phyloP scores from a whole-genome alignment of 2,888 invertebrate species.

The Melieria crassipennis region DNA sequence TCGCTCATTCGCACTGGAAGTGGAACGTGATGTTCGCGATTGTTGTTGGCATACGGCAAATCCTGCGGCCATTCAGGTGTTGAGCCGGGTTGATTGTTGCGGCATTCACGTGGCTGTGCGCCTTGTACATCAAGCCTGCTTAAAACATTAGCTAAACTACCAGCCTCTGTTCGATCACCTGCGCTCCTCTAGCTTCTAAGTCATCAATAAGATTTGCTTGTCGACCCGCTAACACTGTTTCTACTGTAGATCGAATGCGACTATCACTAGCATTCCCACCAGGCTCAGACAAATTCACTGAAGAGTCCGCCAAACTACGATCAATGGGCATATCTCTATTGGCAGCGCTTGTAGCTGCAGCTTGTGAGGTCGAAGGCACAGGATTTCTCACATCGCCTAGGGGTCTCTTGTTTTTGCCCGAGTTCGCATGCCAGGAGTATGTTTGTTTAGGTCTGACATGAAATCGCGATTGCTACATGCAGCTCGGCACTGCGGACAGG shows the following conservation, averaged over 20 bases:
- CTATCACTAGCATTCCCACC: not conserved
- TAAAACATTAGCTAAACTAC: not conserved
- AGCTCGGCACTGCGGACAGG: conserved; percentile 6
- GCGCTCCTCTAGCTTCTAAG: conserved; percentile 3
- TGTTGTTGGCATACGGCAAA: not conserved
- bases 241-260: conserved; percentile 2
- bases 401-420: not conserved
- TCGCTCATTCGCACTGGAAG: not conserved
- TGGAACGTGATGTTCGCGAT: not conserved
- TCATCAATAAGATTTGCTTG: conserved; percentile 13
- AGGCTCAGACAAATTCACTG: no score
- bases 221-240: conserved; percentile 6
- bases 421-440: not conserved
- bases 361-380: conserved; percentile 7
- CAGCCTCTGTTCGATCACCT: conserved; percentile 7
- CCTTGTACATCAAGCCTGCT: not conserved
- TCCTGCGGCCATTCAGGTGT: conserved; percentile 10
- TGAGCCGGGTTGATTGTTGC: not conserved
- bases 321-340: no score
- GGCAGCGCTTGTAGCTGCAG: not conserved
- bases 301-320: no score
- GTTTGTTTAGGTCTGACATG: not conserved
- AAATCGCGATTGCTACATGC: not conserved
- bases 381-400: not conserved
- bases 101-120: not conserved